phyloP scores from a whole-genome alignment of 1,140 invertebrate species.

The Radopholus similis region DNA sequence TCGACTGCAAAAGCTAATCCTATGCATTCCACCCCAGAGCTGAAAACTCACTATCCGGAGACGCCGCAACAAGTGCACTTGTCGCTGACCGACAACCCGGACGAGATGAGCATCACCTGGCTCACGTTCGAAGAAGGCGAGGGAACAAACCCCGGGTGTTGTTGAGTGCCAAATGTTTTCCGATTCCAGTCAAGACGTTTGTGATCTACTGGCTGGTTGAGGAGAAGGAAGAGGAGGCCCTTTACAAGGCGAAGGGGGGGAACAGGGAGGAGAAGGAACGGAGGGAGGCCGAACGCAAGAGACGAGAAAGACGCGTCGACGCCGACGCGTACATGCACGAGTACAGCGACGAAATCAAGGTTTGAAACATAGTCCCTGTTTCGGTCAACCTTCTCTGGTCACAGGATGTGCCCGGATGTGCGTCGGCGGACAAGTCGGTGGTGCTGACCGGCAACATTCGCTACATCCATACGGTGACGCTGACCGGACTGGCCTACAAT shows the following conservation, averaged over 20 bases:
- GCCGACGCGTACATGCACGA: background rate
- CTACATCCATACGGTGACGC: conserved; percentile 4
- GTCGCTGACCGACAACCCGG: background rate
- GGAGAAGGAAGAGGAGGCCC: background rate
- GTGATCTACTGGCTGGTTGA: conserved; percentile 7
- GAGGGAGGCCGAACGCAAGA: background rate
- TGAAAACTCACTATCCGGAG: background rate
- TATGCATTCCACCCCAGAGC: background rate
- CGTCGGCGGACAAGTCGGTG: background rate
- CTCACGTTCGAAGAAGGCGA: conserved; percentile 1
- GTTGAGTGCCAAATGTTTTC: background rate
- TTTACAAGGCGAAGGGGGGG: background rate
- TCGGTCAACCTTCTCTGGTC: background rate
- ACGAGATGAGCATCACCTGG: conserved; percentile 11
- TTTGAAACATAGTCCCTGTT: background rate
- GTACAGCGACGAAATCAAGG: background rate
- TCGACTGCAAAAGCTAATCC: background rate
- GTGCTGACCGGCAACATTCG: conserved; percentile 1
- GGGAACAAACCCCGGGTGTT: too few relatives aligned
- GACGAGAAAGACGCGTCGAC: background rate
- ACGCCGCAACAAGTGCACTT: conserved; percentile 1
- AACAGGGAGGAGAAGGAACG: too few relatives aligned
- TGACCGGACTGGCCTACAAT: background rate
- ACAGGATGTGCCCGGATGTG: background rate
- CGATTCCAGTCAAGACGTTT: conserved; percentile 3